Conservation (phyloP, 2,888 invertebrate species). For the Cephus runcator region DNA sequence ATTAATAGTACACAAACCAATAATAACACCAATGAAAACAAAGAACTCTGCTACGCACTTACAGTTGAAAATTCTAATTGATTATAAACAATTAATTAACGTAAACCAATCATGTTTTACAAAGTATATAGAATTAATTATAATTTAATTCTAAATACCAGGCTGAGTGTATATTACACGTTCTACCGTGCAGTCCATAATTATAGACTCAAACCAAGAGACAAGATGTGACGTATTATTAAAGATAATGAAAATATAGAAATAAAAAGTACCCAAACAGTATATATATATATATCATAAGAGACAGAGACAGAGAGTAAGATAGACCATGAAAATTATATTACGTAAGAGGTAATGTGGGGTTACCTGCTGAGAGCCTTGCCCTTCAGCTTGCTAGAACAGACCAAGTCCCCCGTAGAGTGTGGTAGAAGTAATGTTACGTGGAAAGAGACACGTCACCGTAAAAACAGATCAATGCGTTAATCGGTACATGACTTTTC, state of each 20-base stretch:
- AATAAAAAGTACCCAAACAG: slow-evolving; percentile 18
- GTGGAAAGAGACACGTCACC: slow-evolving; percentile 55
- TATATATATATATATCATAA: slow-evolving; percentile 20
- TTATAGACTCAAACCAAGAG: not conserved
- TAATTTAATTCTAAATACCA: too few species aligned
- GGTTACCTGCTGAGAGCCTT: slow-evolving; percentile 83
- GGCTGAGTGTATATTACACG: too few species aligned
- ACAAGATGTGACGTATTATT: slow-evolving; percentile 1
- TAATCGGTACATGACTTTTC: slow-evolving; percentile 28
- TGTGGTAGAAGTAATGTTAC: slow-evolving; percentile 55
- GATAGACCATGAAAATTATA: slow-evolving; percentile 27
- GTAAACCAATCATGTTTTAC: too few species aligned
- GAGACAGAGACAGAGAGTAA: slow-evolving; percentile 31
- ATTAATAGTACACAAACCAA: too few species aligned
- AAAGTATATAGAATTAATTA: too few species aligned
- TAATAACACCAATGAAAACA: too few species aligned
- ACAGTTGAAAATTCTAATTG: too few species aligned
- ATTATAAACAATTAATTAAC: too few species aligned
- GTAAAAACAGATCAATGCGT: slow-evolving; percentile 49
- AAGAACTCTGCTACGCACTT: too few species aligned
- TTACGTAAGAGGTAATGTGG: slow-evolving; percentile 65
- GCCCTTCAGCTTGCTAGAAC: slow-evolving; percentile 83
- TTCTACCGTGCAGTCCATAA: too few species aligned
- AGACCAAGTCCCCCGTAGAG: slow-evolving; percentile 65
- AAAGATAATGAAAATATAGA: slow-evolving; percentile 11